A percentile compares a stretch with the other conserved stretches of the same genome.
Conservation (phyloP, 92 coral and sea anemone species). For the Phenganax stokvisi region DNA sequence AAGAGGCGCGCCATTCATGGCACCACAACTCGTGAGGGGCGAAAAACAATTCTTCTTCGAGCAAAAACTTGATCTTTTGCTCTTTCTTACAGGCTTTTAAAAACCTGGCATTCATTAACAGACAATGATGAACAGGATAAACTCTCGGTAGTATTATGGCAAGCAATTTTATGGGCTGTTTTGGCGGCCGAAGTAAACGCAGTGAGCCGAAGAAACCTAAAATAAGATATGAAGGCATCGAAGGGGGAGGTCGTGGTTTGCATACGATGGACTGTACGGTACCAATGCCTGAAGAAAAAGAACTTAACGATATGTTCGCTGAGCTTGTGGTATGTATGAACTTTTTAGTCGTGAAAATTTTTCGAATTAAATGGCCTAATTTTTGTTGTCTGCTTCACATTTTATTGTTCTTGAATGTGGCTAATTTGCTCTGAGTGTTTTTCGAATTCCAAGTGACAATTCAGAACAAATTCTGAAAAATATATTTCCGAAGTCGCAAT, state of each 20-base stretch:
- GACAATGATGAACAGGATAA: constrained; percentile 45
- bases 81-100: constrained; percentile 21
- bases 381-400: not conserved
- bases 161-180: constrained; percentile 78
- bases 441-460: constrained; percentile 35
- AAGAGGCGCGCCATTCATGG: constrained; percentile 39
- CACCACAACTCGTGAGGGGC: not conserved
- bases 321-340: constrained; percentile 92
- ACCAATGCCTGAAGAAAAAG: constrained; percentile 99
- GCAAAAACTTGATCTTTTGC: constrained; percentile 8
- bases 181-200: constrained; percentile 81
- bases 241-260: constrained; percentile 65
- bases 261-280: constrained; percentile 76
- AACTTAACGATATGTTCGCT: constrained; percentile 90
- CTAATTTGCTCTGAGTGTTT: constrained; percentile 33
- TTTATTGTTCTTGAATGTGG: constrained; percentile 10
- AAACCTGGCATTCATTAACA: constrained; percentile 39
- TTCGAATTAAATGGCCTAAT: not conserved
- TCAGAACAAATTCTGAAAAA: constrained; percentile 43
- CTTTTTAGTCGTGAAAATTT: not conserved
- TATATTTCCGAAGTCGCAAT: not conserved
- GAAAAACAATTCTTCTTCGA: not conserved
- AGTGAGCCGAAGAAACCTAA: constrained; percentile 57
- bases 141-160: constrained; percentile 61
- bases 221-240: constrained; percentile 92